Percentiles rank a stretch among this genome's conserved stretches.
Conservation (phyloP, 2,113 vertebrate species). For the Forbesichthys papilliferus region DNA sequence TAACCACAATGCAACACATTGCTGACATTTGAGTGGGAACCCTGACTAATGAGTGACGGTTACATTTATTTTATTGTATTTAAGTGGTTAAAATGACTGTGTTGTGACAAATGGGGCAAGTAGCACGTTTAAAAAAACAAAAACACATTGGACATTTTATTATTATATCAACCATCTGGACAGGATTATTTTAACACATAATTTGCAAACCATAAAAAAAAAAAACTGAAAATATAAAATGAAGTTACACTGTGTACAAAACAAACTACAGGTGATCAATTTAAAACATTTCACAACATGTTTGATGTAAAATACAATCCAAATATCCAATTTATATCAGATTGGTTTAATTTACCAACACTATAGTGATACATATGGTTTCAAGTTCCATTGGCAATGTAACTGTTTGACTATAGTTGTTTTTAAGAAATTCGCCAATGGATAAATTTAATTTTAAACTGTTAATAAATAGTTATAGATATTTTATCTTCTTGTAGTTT, state of each 20-base stretch:
- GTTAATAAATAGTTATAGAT: not conserved
- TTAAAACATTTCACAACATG: slow-evolving; percentile 76
- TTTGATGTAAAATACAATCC: slow-evolving; percentile 63
- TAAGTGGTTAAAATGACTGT: slow-evolving; percentile 26
- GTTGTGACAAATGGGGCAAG: slow-evolving; percentile 30
- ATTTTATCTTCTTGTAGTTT: slow-evolving; percentile 2
- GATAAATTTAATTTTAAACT: slow-evolving; percentile 8
- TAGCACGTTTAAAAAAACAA: slow-evolving; percentile 52
- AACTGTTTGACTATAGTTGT: slow-evolving; percentile 18
- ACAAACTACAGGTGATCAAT: slow-evolving; percentile 66
- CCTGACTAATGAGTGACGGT: not conserved
- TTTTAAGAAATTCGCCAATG: not conserved
- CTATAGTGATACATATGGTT: slow-evolving; percentile 63
- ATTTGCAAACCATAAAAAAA: slow-evolving; percentile 51
- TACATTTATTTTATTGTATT: slow-evolving; percentile 11
- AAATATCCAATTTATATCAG: slow-evolving; percentile 51
- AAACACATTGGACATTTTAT: slow-evolving; percentile 53
- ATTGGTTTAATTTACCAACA: slow-evolving; percentile 59
- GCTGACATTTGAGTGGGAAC: too few relatives aligned
- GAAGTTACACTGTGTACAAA: slow-evolving; percentile 68
- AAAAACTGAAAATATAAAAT: slow-evolving; percentile 60
- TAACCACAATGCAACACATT: too few relatives aligned
- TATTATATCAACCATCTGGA: slow-evolving; percentile 67
- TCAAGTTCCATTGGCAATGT: slow-evolving; percentile 66
- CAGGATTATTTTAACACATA: slow-evolving; percentile 64